Conservation (phyloP, 2,797 vertebrate genomes). For the Bradypodion pumilum region DNA sequence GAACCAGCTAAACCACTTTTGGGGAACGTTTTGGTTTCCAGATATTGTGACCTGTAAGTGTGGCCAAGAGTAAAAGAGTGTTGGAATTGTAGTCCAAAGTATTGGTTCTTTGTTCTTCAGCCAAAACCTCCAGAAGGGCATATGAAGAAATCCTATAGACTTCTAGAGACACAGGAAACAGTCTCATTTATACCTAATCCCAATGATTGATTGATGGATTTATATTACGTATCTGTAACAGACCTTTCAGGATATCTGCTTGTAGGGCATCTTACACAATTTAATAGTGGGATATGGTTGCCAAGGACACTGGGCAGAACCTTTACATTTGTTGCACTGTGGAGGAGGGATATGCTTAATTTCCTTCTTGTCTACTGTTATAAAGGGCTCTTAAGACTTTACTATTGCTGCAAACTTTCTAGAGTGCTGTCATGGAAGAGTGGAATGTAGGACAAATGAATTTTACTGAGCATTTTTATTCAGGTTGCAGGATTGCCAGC, state of each 20-base stretch:
- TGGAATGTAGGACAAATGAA: too few relatives aligned
- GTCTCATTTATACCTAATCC: not conserved
- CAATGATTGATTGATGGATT: not conserved
- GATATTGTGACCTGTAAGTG: not conserved
- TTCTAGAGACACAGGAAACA: not conserved
- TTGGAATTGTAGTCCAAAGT: not conserved
- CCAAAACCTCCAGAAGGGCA: not conserved
- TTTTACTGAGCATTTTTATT: not conserved
- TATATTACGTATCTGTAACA: not conserved
- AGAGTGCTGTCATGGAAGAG: too few relatives aligned
- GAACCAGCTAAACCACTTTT: not conserved
- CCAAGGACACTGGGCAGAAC: too few relatives aligned
- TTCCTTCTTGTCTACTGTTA: too few relatives aligned
- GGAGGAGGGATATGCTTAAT: too few relatives aligned
- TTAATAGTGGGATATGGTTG: too few relatives aligned
- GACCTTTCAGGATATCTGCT: not conserved
- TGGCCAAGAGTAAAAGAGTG: not conserved
- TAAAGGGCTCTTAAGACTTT: not conserved
- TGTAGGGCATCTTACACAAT: too few relatives aligned
- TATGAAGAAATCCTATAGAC: not conserved
- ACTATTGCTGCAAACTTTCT: too few relatives aligned
- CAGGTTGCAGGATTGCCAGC: not conserved
- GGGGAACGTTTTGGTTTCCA: not conserved
- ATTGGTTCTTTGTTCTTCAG: not conserved
- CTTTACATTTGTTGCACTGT: not conserved